A percentile compares a stretch with the other conserved stretches of the same genome.
phyloP scores from a whole-genome alignment of 2,888 invertebrate species.

The Caenorhabditis wallacei region DNA sequence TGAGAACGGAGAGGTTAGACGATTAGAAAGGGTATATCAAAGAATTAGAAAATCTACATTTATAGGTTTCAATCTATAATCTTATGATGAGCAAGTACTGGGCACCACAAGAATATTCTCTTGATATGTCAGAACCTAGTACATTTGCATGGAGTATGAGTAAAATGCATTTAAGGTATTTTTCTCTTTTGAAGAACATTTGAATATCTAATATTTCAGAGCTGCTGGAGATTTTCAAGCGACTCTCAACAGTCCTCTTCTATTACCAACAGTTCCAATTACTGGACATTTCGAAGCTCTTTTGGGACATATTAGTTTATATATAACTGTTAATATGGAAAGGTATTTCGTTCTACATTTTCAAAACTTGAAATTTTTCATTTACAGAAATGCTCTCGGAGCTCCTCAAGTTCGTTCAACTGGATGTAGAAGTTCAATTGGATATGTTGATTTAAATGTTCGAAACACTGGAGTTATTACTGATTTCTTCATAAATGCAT shows the following conservation, averaged over 20 bases:
- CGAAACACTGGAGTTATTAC: constrained; percentile 82
- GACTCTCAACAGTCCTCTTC: constrained; percentile 78
- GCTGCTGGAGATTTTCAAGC: constrained; percentile 82
- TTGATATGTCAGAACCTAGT: constrained; percentile 81
- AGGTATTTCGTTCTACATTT: constrained; percentile 67
- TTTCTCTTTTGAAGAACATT: background rate
- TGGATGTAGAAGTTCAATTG: constrained; percentile 78
- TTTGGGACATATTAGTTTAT: constrained; percentile 81
- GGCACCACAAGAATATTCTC: constrained; percentile 82
- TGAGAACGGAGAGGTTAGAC: constrained; percentile 80
- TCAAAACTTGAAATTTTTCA: background rate
- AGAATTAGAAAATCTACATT: too few relatives aligned
- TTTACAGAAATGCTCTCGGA: constrained; percentile 77
- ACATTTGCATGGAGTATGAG: constrained; percentile 82
- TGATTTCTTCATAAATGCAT: constrained; percentile 83
- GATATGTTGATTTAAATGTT: constrained; percentile 82
- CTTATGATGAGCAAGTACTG: constrained; percentile 82
- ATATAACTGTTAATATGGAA: constrained; percentile 80
- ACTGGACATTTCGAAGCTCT: constrained; percentile 81
- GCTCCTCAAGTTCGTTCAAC: constrained; percentile 81
- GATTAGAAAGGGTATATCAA: too few relatives aligned
- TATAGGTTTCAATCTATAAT: constrained; percentile 77
- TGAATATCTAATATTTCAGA: constrained; percentile 68
- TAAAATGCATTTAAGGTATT: constrained; percentile 82
- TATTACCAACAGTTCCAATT: constrained; percentile 82